Conservation (phyloP, 2,888 invertebrate species). For the Isotomurus palustris region DNA sequence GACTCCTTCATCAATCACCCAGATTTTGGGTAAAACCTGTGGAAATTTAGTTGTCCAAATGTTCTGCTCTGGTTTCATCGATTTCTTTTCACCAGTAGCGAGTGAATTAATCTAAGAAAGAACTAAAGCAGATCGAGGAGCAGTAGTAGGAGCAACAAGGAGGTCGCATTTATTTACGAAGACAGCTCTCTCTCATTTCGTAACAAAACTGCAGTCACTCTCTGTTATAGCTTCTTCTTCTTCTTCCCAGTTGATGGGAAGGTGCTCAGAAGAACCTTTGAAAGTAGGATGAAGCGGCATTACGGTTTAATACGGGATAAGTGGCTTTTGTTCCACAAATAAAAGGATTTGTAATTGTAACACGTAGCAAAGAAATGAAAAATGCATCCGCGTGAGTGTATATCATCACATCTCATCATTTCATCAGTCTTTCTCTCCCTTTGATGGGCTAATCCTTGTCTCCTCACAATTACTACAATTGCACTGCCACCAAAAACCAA, state of each 20-base stretch:
- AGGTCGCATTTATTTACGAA: no score
- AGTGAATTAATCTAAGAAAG: not conserved
- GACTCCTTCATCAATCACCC: not conserved
- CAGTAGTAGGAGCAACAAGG: no score
- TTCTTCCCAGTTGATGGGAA: constrained; percentile 17
- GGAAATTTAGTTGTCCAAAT: not conserved
- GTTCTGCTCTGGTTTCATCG: constrained; percentile 2
- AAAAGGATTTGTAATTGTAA: constrained; percentile 4
- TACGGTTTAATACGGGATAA: constrained; percentile 5
- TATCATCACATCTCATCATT: not conserved
- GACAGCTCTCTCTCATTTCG: no score
- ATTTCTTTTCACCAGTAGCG: not conserved
- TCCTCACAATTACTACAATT: not conserved
- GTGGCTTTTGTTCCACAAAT: constrained; percentile 3
- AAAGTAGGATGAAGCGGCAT: constrained; percentile 2
- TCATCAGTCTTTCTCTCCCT: not conserved
- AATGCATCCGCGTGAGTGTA: not conserved
- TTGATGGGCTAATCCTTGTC: not conserved
- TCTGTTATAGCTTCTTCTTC: no score
- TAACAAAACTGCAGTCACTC: no score
- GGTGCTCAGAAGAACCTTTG: constrained; percentile 14
- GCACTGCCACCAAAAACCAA: not conserved
- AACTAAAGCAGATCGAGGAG: no score
- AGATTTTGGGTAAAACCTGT: not conserved
- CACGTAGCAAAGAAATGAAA: constrained; percentile 1